A percentile compares a stretch with the other conserved stretches of the same genome.
Conservation (phyloP, 2,888 invertebrate species). For the Drosophila maculinotata region DNA sequence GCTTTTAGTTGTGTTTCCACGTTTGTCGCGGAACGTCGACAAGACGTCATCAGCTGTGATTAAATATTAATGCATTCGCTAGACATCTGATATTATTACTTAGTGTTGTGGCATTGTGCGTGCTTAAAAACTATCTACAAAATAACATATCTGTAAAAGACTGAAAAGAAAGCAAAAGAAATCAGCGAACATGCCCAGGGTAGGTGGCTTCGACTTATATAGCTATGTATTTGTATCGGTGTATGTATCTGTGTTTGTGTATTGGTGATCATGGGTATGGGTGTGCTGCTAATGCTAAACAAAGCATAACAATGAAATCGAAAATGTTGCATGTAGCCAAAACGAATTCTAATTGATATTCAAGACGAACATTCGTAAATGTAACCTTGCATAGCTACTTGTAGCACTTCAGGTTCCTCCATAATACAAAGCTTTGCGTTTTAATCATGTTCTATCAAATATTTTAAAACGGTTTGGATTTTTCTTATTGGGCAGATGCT, state of each 20-base stretch:
- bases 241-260: conserved; percentile 17
- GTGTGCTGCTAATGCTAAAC: conserved; percentile 39
- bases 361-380: conserved; percentile 10
- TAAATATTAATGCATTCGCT: conserved; percentile 33
- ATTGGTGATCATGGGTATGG: conserved; percentile 38
- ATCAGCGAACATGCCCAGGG: conserved; percentile 68
- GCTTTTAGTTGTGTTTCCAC: conserved; percentile 68
- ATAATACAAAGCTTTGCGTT: neutral
- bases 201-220: conserved; percentile 48
- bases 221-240: conserved; percentile 9
- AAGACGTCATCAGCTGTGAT: conserved; percentile 38
- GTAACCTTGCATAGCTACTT: conserved; percentile 20
- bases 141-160: conserved; percentile 20
- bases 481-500: conserved; percentile 18
- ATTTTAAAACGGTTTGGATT: conserved; percentile 31
- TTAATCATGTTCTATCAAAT: conserved; percentile 2
- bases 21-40: conserved; percentile 56
- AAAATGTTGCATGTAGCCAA: conserved; percentile 6
- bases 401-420: conserved; percentile 8
- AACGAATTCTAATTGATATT: conserved; percentile 31
- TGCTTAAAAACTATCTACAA: conserved; percentile 7
- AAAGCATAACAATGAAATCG: conserved; percentile 41
- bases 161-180: conserved; percentile 28
- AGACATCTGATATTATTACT: conserved; percentile 15
- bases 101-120: conserved; percentile 17